Evolutionary conservation across 2,888 invertebrate species (phyloP), one percentile per base, ranked within the genome.

Genomic region (Diogma glabrata): DNA sequence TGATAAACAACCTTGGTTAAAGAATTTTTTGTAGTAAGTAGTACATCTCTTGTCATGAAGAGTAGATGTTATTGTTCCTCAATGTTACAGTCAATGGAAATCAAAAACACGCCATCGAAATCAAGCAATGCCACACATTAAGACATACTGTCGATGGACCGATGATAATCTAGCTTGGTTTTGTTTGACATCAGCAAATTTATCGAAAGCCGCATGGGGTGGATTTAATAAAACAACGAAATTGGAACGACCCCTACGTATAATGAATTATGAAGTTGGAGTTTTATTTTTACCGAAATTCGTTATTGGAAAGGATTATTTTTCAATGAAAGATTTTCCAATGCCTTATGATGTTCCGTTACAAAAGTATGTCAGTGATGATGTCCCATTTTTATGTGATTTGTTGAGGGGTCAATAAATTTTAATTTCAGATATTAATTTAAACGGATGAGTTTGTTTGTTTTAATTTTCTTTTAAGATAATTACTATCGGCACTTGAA

Each of bases 201-300:
- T 96, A 24, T 97, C 96, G 10, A 96, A 95, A 72, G 92, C 96
- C 2, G 97, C 97, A 0, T 97, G 97, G 97, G 97, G 97, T 36
- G 72, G 72, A 9, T 67, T 76, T 8, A 80, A 79, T 56, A 79
- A 76, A 54, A 77, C 75, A 38, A 54, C 62, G 3, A 60, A 77
- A 71, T 67, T 79, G 69, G 76, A 79, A 64, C 68, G 69, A 0
- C 74, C 75, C 0, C 64, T 76, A 2, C 77, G 85, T 26, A 79
- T 94, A 8, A 78, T 88, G 66, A 93, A 90, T 40, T 95, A 89
- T 63, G 96, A 97, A 69, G 84, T 82, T 1, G 96, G 96, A 0
- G 89, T 97, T 0, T 64, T 96, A 45, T 87, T 94, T 60, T 60
- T 95, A 40, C 95, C 96, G 0, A 76, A 76, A 61, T 81, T 84